Evolutionary conservation across 2,888 invertebrate genomes (phyloP), one percentile per base, ranked within the genome.

Genomic region (Vesta saturnalis): DNA sequence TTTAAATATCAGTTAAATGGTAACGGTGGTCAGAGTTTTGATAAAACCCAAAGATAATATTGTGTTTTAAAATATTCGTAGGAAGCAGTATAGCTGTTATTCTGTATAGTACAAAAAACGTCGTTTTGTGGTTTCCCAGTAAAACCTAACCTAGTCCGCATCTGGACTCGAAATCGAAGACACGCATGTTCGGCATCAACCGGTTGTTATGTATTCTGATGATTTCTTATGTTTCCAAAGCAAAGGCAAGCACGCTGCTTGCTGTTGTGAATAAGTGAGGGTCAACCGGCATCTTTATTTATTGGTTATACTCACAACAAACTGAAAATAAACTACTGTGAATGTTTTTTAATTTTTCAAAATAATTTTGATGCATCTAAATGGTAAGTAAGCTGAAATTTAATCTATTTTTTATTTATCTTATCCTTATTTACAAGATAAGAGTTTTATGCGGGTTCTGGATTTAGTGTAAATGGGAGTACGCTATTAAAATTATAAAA

Each of bases 131-230:
- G 8, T n/a, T n/a, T 39, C 39, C 39, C 39, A 39, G 2, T 2
- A 10, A 15, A 21, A 56, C 14, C 39, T 10, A 39, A 39, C 55
- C 19, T 5, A 55, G 22, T 64, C 49, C 64, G 64, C 35, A 35
- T 23, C 68, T 68, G 64, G 16, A 43, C 15, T 60, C 23, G 39
- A 55, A 60, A 60, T 68, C 57, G 60, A 68, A 68, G 68, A 54
- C 64, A 68, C 68, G 68, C 68, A 68, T 64, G 68, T 68, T 57
- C 58, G 35, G 15, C 58, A 18, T 39, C 64, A 63, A 54, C 63
- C 63, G 60, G 68, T 64, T 54, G 59, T 63, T 23, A 39, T 58
- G 54, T 60, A 16, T 43, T 21, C 19, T 15, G 19, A 12, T 18
- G 8, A 39, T 39, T 65, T 60, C 54, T 54, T 65, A 54, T 19